A percentile compares a stretch with the other conserved stretches of the same genome.
phyloP scores from a whole-genome alignment of 2,797 vertebrate genomes.

The Hemibagrus guttatus region DNA sequence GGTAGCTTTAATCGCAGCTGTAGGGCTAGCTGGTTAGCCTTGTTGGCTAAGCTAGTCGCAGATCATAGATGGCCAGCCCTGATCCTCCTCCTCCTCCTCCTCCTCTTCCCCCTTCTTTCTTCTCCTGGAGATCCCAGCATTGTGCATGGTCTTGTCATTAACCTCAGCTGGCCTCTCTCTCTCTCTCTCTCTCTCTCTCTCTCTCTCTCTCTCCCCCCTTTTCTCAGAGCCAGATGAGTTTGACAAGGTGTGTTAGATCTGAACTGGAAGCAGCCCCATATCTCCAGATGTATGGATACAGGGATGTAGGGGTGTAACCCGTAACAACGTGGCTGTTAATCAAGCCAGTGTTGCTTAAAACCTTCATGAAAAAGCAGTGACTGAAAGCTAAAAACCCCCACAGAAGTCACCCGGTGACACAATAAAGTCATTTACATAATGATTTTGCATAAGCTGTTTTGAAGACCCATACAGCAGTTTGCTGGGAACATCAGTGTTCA shows the following conservation, averaged over 20 bases:
- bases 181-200: background rate
- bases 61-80: background rate
- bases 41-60: background rate
- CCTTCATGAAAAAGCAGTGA: background rate
- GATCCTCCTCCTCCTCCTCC: background rate
- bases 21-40: background rate
- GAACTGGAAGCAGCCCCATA: background rate
- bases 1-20: background rate
- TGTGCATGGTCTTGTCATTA: background rate
- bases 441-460: background rate
- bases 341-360: background rate
- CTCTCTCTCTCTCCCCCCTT: background rate
- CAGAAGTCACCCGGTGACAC: background rate
- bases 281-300: background rate
- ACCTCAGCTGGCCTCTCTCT: background rate
- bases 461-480: no score
- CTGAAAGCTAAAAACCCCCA: background rate
- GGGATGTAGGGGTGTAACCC: background rate
- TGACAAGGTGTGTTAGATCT: no score
- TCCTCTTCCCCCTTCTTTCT: background rate
- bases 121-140: background rate
- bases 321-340: background rate
- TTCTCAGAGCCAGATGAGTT: background rate
- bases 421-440: background rate
- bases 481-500: background rate